Conservation (phyloP, 2,113 vertebrate genomes). For the Corynorhinus townsendii region DNA sequence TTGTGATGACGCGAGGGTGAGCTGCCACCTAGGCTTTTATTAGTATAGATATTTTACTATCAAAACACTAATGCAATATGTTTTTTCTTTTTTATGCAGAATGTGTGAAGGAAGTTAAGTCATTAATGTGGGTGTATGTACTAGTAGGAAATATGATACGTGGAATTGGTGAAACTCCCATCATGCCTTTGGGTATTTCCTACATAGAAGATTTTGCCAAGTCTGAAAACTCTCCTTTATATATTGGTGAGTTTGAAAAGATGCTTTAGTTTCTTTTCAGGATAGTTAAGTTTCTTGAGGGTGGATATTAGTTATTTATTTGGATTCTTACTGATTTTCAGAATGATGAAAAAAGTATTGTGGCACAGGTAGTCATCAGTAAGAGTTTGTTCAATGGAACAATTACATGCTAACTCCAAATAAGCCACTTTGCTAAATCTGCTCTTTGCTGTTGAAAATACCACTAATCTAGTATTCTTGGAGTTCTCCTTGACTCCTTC, state of each 20-base stretch:
- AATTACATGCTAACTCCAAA: not conserved
- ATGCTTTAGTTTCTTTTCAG: not conserved
- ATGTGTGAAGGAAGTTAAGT: conserved; percentile 85
- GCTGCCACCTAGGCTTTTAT: too few relatives aligned
- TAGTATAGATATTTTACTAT: not conserved
- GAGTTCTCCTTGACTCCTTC: not conserved
- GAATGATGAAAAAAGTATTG: not conserved
- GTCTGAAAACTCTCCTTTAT: conserved; percentile 92
- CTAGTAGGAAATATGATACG: conserved; percentile 90
- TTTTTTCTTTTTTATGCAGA: conserved; percentile 71
- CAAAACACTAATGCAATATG: not conserved
- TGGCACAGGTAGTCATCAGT: not conserved
- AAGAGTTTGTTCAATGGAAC: not conserved
- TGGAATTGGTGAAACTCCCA: conserved; percentile 93
- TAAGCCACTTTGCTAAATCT: not conserved
- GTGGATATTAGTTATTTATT: not conserved
- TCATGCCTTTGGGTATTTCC: conserved; percentile 91
- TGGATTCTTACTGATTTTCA: not conserved
- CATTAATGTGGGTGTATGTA: conserved; percentile 91
- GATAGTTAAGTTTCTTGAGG: not conserved
- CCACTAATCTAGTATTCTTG: not conserved
- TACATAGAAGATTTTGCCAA: conserved; percentile 93
- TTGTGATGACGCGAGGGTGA: too few relatives aligned
- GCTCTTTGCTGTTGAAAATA: not conserved
- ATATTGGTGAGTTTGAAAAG: conserved; percentile 85